phyloP scores from a whole-genome alignment of 1,140 invertebrate genomes.

The Centruroides sculpturatus region DNA sequence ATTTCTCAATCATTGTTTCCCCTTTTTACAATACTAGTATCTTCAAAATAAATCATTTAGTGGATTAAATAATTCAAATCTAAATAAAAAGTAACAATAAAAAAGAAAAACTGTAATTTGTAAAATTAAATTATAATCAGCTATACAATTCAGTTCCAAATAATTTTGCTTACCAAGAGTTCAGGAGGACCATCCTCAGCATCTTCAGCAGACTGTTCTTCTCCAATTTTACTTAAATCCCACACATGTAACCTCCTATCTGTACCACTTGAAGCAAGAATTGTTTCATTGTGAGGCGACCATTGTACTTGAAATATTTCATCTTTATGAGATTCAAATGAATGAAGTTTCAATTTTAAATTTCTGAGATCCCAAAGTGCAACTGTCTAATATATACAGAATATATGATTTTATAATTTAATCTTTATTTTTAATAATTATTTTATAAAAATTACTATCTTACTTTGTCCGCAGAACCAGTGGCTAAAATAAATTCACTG shows the following conservation, averaged over 20 bases:
- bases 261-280: constrained; percentile 41
- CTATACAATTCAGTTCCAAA: too few species aligned
- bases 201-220: constrained; percentile 41
- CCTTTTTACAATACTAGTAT: too few species aligned
- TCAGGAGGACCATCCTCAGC: constrained; percentile 43
- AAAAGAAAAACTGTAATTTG: too few species aligned
- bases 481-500: constrained; percentile 98
- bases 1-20: too few species aligned
- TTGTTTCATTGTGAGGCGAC: constrained; percentile 44
- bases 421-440: background rate
- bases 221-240: constrained; percentile 42
- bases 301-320: constrained; percentile 45
- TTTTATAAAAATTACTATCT: background rate
- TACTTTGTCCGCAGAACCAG: constrained; percentile 88
- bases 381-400: constrained; percentile 29
- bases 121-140: too few species aligned
- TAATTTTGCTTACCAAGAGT: constrained; percentile 16
- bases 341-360: constrained; percentile 39
- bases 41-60: too few species aligned
- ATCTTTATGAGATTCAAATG: constrained; percentile 42
- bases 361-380: constrained; percentile 40
- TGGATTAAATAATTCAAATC: too few species aligned
- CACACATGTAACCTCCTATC: constrained; percentile 40
- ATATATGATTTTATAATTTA: background rate
- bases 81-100: too few species aligned